Evolutionary conservation across 2,113 vertebrate genomes (phyloP).

Genomic region (Tragulus kanchil): DNA sequence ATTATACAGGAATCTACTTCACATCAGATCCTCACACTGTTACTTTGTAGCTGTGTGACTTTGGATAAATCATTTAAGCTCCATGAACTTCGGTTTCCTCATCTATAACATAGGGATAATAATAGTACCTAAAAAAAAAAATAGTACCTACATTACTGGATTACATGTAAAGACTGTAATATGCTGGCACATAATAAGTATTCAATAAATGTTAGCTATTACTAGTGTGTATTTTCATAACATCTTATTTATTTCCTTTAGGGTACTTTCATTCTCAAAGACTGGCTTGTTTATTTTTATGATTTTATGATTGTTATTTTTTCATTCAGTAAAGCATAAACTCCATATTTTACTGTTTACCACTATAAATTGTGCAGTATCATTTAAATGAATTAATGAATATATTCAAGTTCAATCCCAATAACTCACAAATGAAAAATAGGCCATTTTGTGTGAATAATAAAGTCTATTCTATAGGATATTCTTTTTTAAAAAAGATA

Average conservation of each 20-base stretch:
- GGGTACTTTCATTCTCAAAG: neutral
- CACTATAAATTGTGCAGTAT: neutral
- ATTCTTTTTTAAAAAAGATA: neutral
- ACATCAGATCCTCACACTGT: slow-evolving; percentile 18
- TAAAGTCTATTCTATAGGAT: neutral
- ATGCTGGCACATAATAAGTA: neutral
- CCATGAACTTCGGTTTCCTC: neutral
- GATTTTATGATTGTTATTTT: neutral
- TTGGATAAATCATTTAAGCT: neutral
- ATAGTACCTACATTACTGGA: neutral
- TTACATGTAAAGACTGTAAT: neutral
- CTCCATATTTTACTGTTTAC: neutral
- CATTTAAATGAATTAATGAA: neutral
- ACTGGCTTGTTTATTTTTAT: neutral
- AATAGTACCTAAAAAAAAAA: neutral
- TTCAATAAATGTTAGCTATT: neutral
- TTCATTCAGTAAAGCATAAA: neutral
- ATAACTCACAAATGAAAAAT: neutral
- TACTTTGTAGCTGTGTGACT: neutral
- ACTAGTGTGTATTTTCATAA: neutral
- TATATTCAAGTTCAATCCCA: neutral
- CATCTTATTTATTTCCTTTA: slow-evolving; percentile 17
- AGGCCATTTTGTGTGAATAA: slow-evolving; percentile 24
- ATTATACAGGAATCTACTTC: neutral
- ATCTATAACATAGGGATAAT: neutral